A percentile compares a stretch with the other conserved stretches of the same genome.
Evolutionary conservation across 2,888 invertebrate genomes (phyloP).

Genomic region (Troglohyphantes excavatus): DNA sequence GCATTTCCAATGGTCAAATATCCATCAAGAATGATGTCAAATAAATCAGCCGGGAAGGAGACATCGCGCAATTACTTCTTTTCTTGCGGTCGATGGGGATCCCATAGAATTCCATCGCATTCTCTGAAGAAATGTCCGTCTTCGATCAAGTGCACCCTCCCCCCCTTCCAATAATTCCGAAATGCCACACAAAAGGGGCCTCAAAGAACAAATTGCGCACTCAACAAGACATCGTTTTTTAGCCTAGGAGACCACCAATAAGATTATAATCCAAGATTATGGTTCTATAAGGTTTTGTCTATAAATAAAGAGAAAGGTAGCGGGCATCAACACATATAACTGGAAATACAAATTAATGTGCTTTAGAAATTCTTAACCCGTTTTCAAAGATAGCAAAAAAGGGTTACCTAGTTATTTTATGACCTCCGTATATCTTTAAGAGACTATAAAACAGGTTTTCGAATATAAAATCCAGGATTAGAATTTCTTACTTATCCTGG

Average conservation of each 20-base stretch:
- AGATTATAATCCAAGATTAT: too few species aligned
- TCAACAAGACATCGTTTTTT: slow-evolving; percentile 4
- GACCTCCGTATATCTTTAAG: too few species aligned
- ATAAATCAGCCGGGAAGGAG: slow-evolving; percentile 8
- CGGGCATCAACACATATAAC: too few species aligned
- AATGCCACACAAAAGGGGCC: slow-evolving; percentile 9
- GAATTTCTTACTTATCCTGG: too few species aligned
- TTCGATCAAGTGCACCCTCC: slow-evolving; percentile 4
- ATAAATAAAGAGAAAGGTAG: too few species aligned
- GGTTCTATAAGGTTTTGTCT: too few species aligned
- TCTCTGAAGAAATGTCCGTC: not conserved
- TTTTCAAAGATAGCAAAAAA: too few species aligned
- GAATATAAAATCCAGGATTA: too few species aligned
- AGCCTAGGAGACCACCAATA: not conserved
- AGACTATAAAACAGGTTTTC: too few species aligned
- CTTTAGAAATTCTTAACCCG: too few species aligned
- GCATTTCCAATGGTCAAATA: not conserved
- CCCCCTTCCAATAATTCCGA: slow-evolving; percentile 23
- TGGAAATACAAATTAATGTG: too few species aligned
- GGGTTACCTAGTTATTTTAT: too few species aligned
- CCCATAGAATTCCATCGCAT: slow-evolving; percentile 16
- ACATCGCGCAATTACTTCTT: slow-evolving; percentile 22
- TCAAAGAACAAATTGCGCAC: not conserved
- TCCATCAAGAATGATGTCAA: not conserved
- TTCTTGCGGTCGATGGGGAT: not conserved